phyloP scores from a whole-genome alignment of 2,888 invertebrate species.

The Drosophila flavopinicola region DNA sequence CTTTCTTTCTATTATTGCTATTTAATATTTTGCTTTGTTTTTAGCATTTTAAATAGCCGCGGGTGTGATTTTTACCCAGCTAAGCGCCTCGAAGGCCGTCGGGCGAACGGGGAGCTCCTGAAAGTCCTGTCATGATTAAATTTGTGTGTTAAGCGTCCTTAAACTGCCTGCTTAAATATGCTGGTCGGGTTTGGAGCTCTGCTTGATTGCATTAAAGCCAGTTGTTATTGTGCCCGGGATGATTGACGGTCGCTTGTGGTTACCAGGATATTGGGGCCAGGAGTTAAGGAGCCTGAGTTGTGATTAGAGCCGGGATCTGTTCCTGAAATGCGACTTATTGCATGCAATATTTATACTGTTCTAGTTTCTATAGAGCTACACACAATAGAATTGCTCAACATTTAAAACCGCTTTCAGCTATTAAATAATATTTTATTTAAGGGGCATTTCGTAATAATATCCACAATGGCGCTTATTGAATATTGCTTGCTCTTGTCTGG shows the following conservation, averaged over 20 bases:
- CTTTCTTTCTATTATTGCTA: conserved; percentile 53
- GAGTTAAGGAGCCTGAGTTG: conserved; percentile 10
- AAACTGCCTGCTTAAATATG: conserved; percentile 70
- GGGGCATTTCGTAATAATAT: too few relatives aligned
- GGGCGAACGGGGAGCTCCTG: conserved; percentile 11
- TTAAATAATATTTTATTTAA: not conserved
- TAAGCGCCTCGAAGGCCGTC: conserved; percentile 39
- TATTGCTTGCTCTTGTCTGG: too few relatives aligned
- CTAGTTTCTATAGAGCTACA: too few relatives aligned
- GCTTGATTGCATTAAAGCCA: conserved; percentile 66
- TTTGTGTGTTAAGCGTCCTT: conserved; percentile 68
- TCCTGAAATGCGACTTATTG: conserved; percentile 24
- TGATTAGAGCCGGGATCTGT: conserved; percentile 30
- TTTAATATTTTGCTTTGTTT: conserved; percentile 69
- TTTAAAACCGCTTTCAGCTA: not conserved
- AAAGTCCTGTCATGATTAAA: conserved; percentile 64
- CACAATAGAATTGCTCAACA: too few relatives aligned
- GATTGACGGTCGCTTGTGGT: conserved; percentile 61
- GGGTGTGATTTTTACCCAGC: conserved; percentile 69
- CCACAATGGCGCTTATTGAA: too few relatives aligned
- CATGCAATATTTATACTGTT: not conserved
- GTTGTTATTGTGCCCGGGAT: conserved; percentile 26
- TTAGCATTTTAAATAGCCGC: conserved; percentile 81
- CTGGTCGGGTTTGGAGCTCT: conserved; percentile 50
- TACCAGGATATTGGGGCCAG: conserved; percentile 46